phyloP scores from a whole-genome alignment of 2,888 invertebrate species.

The Trypoxylon attenuatum region DNA sequence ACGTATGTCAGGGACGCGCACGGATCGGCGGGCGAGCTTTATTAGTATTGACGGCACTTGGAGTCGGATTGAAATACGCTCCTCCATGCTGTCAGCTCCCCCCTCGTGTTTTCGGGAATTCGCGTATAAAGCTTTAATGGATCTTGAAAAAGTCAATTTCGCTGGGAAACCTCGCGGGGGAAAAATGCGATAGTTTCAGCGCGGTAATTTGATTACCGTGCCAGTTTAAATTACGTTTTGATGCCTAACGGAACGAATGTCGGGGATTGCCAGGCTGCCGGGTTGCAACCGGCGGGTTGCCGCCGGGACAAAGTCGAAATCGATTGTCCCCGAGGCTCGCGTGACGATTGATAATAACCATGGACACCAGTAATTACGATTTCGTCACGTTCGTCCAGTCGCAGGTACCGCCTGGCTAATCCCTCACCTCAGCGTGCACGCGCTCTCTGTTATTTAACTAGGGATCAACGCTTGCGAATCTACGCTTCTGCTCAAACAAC shows the following conservation, averaged over 20 bases:
- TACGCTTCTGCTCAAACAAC: conserved; percentile 10
- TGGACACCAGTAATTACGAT: conserved; percentile 57
- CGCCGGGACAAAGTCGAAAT: conserved; percentile 47
- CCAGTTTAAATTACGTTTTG: conserved; percentile 26
- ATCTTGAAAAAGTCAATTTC: no score
- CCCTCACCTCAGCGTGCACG: conserved; percentile 49
- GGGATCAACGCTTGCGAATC: conserved; percentile 39
- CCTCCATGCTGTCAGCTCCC: no score
- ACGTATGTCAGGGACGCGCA: no score
- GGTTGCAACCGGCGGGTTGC: background rate
- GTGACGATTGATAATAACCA: conserved; percentile 59
- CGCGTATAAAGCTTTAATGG: no score
- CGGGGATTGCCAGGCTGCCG: no score
- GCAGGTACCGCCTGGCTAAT: conserved; percentile 49
- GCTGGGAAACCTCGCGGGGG: no score
- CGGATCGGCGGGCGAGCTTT: no score
- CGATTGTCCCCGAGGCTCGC: conserved; percentile 53
- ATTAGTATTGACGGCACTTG: no score
- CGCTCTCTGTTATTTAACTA: conserved; percentile 49
- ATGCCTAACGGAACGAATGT: conserved; percentile 22
- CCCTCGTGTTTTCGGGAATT: no score
- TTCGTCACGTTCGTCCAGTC: conserved; percentile 55
- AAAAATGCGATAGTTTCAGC: background rate
- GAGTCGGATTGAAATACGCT: background rate
- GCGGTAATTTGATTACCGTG: background rate